Percentiles rank a stretch among this genome's conserved stretches.
phyloP scores from a whole-genome alignment of 2,888 invertebrate genomes.

The Oscheius onirici region DNA sequence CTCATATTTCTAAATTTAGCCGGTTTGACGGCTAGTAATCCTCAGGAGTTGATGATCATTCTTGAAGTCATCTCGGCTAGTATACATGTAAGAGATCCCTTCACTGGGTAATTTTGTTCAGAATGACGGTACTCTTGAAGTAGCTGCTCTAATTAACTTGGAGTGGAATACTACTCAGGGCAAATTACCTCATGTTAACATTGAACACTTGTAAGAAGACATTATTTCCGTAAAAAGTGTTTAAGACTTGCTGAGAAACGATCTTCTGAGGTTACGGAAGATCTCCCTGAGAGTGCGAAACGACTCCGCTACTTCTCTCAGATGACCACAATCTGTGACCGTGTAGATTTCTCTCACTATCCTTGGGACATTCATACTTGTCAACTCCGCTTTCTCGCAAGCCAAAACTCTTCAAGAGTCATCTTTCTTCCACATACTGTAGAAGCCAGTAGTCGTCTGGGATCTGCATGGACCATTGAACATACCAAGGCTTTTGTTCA shows the following conservation, averaged over 20 bases:
- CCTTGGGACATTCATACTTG: conserved; percentile 39
- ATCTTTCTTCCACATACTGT: conserved; percentile 44
- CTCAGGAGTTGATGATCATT: conserved; percentile 6
- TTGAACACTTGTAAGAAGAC: conserved; percentile 14
- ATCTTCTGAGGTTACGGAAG: background rate
- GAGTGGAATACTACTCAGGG: conserved; percentile 20
- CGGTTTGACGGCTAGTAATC: background rate
- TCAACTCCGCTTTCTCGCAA: conserved; percentile 39
- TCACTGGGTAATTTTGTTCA: background rate
- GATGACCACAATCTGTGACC: background rate
- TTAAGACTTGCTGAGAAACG: conserved; percentile 6
- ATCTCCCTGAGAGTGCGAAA: background rate
- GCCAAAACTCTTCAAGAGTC: conserved; percentile 38
- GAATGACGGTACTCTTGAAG: conserved; percentile 7
- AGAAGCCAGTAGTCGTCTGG: background rate
- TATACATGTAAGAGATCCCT: background rate
- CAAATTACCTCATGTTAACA: background rate
- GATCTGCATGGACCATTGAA: background rate
- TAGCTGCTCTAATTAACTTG: background rate
- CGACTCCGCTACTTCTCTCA: conserved; percentile 9
- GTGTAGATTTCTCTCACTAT: conserved; percentile 33
- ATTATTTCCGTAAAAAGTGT: background rate
- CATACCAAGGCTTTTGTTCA: conserved; percentile 24
- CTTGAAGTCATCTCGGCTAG: background rate
- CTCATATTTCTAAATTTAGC: background rate